These are phyloP conservation scores for Lithophane leautieri DNA, from an alignment of 2,888 invertebrate genomes.

Conservation along the genomic window DNA sequence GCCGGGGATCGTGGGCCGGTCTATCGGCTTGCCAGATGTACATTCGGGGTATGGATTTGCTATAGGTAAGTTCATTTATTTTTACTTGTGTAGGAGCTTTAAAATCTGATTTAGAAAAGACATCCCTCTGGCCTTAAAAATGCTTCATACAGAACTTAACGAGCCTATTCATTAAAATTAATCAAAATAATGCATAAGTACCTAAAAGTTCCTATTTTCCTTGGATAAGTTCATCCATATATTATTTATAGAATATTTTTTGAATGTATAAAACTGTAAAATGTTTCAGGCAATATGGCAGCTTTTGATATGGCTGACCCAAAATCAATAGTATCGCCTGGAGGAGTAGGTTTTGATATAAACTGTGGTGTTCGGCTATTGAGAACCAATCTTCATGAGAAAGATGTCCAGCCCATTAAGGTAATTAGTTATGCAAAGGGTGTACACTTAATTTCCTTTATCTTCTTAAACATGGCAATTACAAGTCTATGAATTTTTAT, in stretches of 20 bases:
- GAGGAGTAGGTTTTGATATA: slow-evolving; percentile 99
- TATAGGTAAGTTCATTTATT: slow-evolving; percentile 92
- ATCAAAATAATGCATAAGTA: no score
- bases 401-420: slow-evolving; percentile 98
- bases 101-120: no score
- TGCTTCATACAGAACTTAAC: no score
- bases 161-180: no score
- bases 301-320: slow-evolving; percentile 99
- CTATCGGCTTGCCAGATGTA: slow-evolving; percentile 98
- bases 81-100: neutral
- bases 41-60: slow-evolving; percentile 99
- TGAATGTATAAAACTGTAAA: no score
- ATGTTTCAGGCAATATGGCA: slow-evolving; percentile 97
- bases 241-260: no score
- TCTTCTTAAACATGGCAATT: neutral
- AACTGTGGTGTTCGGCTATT: slow-evolving; percentile 99
- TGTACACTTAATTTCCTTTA: neutral
- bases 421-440: slow-evolving; percentile 77
- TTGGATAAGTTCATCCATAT: no score
- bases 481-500: neutral
- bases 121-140: no score
- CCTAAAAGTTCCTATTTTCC: no score
- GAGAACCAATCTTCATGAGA: slow-evolving; percentile 97
- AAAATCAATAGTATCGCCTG: slow-evolving; percentile 98
- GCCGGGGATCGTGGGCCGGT: slow-evolving; percentile 98